Conservation (phyloP, 2,888 invertebrate genomes). For the Phoronis australis region DNA sequence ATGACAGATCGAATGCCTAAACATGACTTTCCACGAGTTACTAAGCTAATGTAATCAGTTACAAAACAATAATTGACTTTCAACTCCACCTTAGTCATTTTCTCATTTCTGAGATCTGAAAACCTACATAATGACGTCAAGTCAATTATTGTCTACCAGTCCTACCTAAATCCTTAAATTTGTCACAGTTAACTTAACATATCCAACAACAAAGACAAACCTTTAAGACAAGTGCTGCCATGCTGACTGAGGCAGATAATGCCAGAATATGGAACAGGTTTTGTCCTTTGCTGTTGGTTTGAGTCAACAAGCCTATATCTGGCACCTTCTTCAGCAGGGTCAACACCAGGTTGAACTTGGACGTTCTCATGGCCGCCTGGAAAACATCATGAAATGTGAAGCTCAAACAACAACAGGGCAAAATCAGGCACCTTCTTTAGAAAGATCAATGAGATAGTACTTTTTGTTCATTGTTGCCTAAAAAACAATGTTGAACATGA, state of each 20-base stretch:
- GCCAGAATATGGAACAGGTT: constrained; percentile 53
- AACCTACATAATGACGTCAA: too few species aligned
- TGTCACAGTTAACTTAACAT: too few species aligned
- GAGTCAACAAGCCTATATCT: constrained; percentile 25
- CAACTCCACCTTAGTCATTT: too few species aligned
- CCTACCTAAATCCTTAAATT: too few species aligned
- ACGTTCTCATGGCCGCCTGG: constrained; percentile 52
- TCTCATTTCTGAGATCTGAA: too few species aligned
- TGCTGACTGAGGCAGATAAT: constrained; percentile 32
- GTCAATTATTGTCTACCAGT: too few species aligned
- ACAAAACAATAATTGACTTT: too few species aligned
- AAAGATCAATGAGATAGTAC: neutral
- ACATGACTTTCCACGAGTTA: too few species aligned
- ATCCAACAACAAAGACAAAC: too few species aligned
- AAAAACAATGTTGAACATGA: neutral
- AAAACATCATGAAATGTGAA: constrained; percentile 4
- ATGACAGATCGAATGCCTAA: too few species aligned
- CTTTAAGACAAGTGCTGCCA: too few species aligned
- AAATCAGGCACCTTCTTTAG: neutral
- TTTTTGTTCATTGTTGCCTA: neutral
- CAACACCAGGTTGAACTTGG: constrained; percentile 52
- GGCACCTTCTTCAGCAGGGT: constrained; percentile 48
- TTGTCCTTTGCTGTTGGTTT: constrained; percentile 37
- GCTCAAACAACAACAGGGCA: neutral
- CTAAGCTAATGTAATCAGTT: too few species aligned